Conservation (phyloP, 2,797 vertebrate species). For the Oryzias sinensis region DNA sequence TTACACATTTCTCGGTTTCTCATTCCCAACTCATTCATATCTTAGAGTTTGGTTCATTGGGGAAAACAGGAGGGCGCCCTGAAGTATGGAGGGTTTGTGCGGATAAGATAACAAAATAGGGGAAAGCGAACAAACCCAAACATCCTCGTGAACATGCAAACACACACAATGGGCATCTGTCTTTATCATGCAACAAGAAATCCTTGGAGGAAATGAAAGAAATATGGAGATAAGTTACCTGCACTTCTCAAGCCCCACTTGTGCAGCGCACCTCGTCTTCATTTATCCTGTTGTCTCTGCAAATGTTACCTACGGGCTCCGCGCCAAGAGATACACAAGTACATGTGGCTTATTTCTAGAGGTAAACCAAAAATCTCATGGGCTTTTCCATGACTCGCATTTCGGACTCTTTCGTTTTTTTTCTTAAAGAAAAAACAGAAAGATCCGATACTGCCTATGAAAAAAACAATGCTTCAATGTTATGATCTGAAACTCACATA, state of each 20-base stretch:
- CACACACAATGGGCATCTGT: conserved; percentile 27
- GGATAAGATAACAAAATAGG: conserved; percentile 45
- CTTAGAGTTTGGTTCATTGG: conserved; percentile 28
- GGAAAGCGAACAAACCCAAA: conserved; percentile 11
- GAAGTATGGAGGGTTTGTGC: conserved; percentile 26
- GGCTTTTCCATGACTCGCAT: conserved; percentile 1
- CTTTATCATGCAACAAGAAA: conserved; percentile 30
- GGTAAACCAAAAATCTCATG: conserved; percentile 19
- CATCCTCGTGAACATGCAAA: conserved; percentile 18
- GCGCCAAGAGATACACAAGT: conserved; percentile 9
- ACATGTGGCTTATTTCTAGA: conserved; percentile 12
- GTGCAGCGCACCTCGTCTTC: conserved; percentile 23
- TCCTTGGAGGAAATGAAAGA: conserved; percentile 28
- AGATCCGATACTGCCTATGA: neutral
- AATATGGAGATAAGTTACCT: conserved; percentile 31
- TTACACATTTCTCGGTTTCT: conserved; percentile 30
- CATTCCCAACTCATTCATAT: conserved; percentile 28
- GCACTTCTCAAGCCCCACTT: conserved; percentile 31
- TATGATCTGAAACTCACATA: too few species aligned
- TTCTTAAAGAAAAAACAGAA: neutral
- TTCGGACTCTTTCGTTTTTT: conserved; percentile 10
- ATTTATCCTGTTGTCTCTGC: conserved; percentile 23
- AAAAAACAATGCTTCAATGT: too few species aligned
- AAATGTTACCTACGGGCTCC: conserved; percentile 13
- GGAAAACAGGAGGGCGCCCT: conserved; percentile 37